Evolutionary conservation across 2,113 vertebrate species (phyloP), one percentile per base, ranked within the genome.

Genomic region (Halcyon senegalensis): DNA sequence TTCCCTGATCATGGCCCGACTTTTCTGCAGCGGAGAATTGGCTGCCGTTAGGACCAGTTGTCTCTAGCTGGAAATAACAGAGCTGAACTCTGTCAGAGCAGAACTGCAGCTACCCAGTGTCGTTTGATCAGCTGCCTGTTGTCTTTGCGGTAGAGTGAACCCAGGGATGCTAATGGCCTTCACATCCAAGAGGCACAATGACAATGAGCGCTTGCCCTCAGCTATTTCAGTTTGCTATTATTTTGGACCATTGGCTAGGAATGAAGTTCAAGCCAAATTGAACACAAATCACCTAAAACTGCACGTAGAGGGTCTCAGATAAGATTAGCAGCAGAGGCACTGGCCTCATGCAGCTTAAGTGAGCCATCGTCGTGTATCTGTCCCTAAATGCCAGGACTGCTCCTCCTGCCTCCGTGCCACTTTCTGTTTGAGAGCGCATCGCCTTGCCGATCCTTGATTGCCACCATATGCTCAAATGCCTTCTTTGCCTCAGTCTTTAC

Each of bases 211-310:
- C 51, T 85, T 55, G 48, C 51, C 92, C 30, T 75, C 53, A 78
- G 68, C 73, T 87, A 41, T 89, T 96, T 93, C 68, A 63, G 35
- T 44, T 87, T 60, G 56, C 83, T 76, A 24, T 94, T 93, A 95
- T 68, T 96, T 92, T 94, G 94, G 88, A 78, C 90, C 80, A 82
- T 88, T 95, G 66, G 44, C 73, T 87, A 18, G 46, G 86, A 89
- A 93, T 72, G 73, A 90, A 86, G 43, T 89, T 92, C 48, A 78
- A 92, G 83, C 60, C 28, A 87, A 90, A 95, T 69, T 91, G 93
- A 86, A 56, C 83, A 84, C 76, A 51, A 81, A 58, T 95, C 88
- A 89, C 87, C 68, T 74, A 46, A 69, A 96, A 69, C 18, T 72
- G 56, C 14, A 4, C 16, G 35, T 70, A 72, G 62, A 91, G 83